phyloP scores from a whole-genome alignment of 1,140 invertebrate genomes.

The Drosophila novamexicana region DNA sequence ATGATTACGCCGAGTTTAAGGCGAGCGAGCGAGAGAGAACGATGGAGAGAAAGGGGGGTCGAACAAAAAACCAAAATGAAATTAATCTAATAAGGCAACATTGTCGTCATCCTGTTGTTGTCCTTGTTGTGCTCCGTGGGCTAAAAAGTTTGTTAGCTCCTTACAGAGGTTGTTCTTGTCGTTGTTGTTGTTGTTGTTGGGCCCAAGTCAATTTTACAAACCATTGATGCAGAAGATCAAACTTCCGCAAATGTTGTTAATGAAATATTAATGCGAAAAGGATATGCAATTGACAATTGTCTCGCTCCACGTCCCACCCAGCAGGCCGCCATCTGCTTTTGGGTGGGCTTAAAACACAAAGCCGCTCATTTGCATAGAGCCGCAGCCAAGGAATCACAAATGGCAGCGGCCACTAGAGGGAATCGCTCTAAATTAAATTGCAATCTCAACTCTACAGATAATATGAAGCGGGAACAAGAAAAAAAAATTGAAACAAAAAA shows the following conservation, averaged over 20 bases:
- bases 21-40: background rate
- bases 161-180: slow-evolving; percentile 9
- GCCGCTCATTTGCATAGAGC: slow-evolving; percentile 72
- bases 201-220: slow-evolving; percentile 82
- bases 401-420: slow-evolving; percentile 36
- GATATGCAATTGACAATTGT: slow-evolving; percentile 84
- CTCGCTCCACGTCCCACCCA: slow-evolving; percentile 5
- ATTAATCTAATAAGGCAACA: slow-evolving; percentile 83
- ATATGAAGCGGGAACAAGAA: slow-evolving; percentile 49
- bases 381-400: slow-evolving; percentile 41
- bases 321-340: slow-evolving; percentile 2
- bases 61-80: slow-evolving; percentile 73
- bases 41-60: background rate
- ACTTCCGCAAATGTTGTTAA: slow-evolving; percentile 84
- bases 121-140: slow-evolving; percentile 11
- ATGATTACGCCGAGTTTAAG: slow-evolving; percentile 53
- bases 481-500: slow-evolving; percentile 8
- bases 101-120: slow-evolving; percentile 41
- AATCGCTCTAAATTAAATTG: slow-evolving; percentile 77
- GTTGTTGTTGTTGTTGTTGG: slow-evolving; percentile 25
- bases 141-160: slow-evolving; percentile 49
- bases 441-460: slow-evolving; percentile 67
- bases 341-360: slow-evolving; percentile 52
- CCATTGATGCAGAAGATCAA: slow-evolving; percentile 84
- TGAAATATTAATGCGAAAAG: slow-evolving; percentile 84